Evolutionary conservation across 2,888 invertebrate genomes (phyloP).

Genomic region (Thera britannica): DNA sequence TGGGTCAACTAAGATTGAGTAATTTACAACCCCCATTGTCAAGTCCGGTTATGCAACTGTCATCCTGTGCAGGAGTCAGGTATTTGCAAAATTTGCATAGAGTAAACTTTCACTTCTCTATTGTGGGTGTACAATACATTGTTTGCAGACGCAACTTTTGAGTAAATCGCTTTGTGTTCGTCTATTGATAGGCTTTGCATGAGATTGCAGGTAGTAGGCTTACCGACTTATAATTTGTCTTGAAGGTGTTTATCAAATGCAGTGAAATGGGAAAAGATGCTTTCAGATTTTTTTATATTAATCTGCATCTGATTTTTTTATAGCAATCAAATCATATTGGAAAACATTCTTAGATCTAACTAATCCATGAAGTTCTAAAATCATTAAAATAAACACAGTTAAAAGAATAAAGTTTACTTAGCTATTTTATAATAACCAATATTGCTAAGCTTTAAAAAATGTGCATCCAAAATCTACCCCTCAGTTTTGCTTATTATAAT

Average conservation of each 20-base stretch:
- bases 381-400: too few relatives aligned
- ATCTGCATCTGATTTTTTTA: too few relatives aligned
- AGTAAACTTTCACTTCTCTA: conserved; percentile 72
- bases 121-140: conserved; percentile 57
- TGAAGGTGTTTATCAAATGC: not conserved
- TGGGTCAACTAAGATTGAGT: conserved; percentile 55
- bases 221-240: not conserved
- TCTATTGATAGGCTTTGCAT: conserved; percentile 5
- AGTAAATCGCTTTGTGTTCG: conserved; percentile 33
- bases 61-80: conserved; percentile 46
- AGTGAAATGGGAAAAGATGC: too few relatives aligned
- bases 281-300: too few relatives aligned
- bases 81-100: conserved; percentile 64
- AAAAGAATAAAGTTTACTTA: too few relatives aligned
- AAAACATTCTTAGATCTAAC: too few relatives aligned
- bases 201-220: conserved; percentile 2
- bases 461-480: too few relatives aligned
- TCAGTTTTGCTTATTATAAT: not conserved
- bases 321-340: too few relatives aligned
- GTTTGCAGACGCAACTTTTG: conserved; percentile 54
- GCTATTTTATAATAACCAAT: too few relatives aligned
- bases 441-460: too few relatives aligned
- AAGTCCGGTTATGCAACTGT: conserved; percentile 61
- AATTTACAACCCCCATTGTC: conserved; percentile 72
- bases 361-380: too few relatives aligned